Percentiles rank a stretch among this genome's conserved stretches.
Evolutionary conservation across 2,113 vertebrate species (phyloP).

Genomic region (Haemorhous mexicanus): DNA sequence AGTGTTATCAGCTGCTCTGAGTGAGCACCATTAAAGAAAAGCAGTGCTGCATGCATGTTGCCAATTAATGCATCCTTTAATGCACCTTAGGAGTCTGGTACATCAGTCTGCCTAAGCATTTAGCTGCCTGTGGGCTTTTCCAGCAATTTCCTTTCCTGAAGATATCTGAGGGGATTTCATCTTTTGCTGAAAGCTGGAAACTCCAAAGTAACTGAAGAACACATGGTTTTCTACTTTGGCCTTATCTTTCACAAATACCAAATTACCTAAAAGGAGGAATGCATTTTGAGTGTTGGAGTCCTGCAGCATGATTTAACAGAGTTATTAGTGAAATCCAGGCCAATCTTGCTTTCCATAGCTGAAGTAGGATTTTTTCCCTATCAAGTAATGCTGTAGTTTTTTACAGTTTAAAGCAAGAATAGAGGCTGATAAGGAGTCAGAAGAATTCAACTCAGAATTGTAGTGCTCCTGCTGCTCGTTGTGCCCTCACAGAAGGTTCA

Average conservation of each 20-base stretch:
- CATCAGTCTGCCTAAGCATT: neutral
- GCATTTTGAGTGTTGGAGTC: neutral
- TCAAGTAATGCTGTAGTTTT: neutral
- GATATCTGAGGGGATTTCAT: neutral
- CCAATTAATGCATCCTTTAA: neutral
- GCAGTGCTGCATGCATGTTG: neutral
- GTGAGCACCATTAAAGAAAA: neutral
- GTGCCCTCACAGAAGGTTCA: neutral
- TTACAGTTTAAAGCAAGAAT: neutral
- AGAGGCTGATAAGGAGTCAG: neutral
- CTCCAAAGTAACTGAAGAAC: neutral
- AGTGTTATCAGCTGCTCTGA: neutral
- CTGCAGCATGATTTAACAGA: neutral
- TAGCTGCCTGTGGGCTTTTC: neutral
- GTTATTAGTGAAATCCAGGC: neutral
- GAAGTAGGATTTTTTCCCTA: neutral
- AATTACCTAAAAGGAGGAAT: neutral
- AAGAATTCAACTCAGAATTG: fast-evolving
- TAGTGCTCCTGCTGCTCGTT: neutral
- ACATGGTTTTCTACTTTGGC: neutral
- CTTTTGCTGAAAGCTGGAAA: neutral
- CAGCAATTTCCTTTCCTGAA: neutral
- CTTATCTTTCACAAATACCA: neutral
- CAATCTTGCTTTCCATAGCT: neutral
- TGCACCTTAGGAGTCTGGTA: neutral